These are phyloP conservation scores for Aselliscus stoliczkanus DNA, from an alignment of 2,797 vertebrate genomes.

Conservation along the genomic window DNA sequence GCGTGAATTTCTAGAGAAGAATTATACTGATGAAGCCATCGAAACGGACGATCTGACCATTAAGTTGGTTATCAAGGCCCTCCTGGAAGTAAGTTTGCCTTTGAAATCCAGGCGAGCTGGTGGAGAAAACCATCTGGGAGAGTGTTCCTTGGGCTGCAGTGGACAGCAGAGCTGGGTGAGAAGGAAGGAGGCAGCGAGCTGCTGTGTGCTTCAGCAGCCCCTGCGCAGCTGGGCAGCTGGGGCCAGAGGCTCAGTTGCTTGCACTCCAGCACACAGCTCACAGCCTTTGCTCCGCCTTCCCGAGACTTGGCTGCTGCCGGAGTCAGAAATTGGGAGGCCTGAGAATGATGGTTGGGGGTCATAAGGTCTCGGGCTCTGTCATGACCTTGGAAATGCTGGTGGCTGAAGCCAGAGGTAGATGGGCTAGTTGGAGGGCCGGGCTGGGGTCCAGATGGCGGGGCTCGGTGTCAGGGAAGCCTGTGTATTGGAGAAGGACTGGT, in stretches of 20 bases:
- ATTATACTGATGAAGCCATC: constrained; percentile 88
- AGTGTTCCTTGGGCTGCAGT: too few relatives aligned
- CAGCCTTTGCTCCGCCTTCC: not conserved
- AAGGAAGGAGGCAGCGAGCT: accelerated
- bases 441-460: not conserved
- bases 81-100: constrained; percentile 84
- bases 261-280: too few relatives aligned
- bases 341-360: accelerated
- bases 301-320: not conserved
- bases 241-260: not conserved
- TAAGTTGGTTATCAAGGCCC: constrained; percentile 88
- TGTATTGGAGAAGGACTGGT: not conserved
- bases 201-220: not conserved
- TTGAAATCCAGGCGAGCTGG: accelerated
- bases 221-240: accelerated
- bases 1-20: constrained; percentile 90
- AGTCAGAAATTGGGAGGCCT: too few relatives aligned
- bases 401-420: not conserved
- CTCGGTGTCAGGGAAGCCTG: not conserved
- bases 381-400: not conserved
- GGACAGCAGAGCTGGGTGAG: not conserved
- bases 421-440: not conserved
- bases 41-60: constrained; percentile 87
- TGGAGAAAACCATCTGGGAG: accelerated
- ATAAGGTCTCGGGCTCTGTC: not conserved